Percentiles rank a stretch among this genome's conserved stretches.
These are phyloP conservation scores for Cyprinodon brontotheroides DNA, from an alignment of 2,113 vertebrate species.

Conservation along the genomic window DNA sequence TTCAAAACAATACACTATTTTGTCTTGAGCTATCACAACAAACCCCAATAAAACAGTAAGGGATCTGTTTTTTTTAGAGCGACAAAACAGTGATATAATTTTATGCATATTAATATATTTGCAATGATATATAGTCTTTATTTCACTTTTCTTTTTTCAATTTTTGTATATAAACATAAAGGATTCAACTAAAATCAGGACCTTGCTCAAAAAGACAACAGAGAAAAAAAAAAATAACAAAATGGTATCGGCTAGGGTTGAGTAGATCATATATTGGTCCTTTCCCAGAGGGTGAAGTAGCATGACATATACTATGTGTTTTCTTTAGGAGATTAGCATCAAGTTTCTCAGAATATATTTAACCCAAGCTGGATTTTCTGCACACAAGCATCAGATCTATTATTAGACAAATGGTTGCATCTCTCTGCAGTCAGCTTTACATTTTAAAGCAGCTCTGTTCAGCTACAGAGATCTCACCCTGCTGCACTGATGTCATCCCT, in stretches of 20 bases:
- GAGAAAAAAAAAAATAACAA: constrained; percentile 25
- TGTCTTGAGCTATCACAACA: neutral
- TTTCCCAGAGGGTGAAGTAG: neutral
- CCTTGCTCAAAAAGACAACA: constrained; percentile 32
- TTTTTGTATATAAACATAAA: neutral
- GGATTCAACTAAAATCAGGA: constrained; percentile 15
- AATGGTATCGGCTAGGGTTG: constrained; percentile 10
- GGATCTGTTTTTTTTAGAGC: neutral
- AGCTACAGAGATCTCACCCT: constrained; percentile 33
- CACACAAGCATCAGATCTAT: neutral
- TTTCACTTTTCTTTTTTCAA: neutral
- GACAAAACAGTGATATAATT: neutral
- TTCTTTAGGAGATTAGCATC: neutral
- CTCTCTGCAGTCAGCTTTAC: constrained; percentile 1
- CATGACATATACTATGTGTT: neutral
- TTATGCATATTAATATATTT: neutral
- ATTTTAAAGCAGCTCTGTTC: constrained; percentile 11
- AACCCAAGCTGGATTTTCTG: constrained; percentile 1
- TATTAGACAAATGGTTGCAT: constrained; percentile 3
- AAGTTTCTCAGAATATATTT: constrained; percentile 21
- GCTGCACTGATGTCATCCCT: constrained; percentile 52
- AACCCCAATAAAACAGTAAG: neutral
- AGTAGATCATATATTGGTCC: neutral
- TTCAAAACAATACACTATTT: neutral
- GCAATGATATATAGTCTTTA: neutral